Evolutionary conservation across 2,797 vertebrate species (phyloP), one percentile per base, ranked within the genome.

Genomic region (Tinamus major): DNA sequence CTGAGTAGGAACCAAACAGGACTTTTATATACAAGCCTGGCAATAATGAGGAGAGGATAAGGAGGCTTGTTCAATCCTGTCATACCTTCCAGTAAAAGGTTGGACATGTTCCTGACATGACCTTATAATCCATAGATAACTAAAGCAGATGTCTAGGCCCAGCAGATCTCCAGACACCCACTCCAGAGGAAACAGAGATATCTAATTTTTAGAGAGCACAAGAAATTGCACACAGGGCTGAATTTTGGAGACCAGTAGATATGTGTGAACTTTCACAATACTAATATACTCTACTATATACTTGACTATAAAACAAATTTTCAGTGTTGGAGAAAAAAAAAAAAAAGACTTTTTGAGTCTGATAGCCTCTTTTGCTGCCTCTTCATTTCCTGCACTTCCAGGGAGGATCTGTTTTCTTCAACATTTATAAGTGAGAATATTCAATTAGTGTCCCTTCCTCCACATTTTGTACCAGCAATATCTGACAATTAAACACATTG

Each of bases 71-170:
- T 85, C 83, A 87, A 39, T 65, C 69, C 85, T 67, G 58, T 87
- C 74, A 72, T 29, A 89, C 85, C 80, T 92, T 81, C 88, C 84
- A 90, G 91, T 85, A 94, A 94, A 95, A 79, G 78, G 89, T 2
- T 95, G 87, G 87, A 68, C 5, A 4, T 65, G 93, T 72, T 97
- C 94, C 94, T 96, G 78, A 88, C 65, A 29, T 29, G 89, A 96
- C 93, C 92, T 90, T 93, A 46, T 92, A 95, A 96, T 96, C 93
- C 85, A 37, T 8, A 51, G 79, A 94, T 81, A 65, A 91, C 85
- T 89, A 93, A 90, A 96, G 23, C 91, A 87, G 74, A 95, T 95
- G 94, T 88, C 94, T 81, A 75, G 92, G 87, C 83, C 91, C 84
- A 85, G 83, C 27, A 90, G 74, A 78, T 78, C 85, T 89, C 79